Conservation (phyloP, 2,797 vertebrate genomes). For the Sebastes taczanowskii region DNA sequence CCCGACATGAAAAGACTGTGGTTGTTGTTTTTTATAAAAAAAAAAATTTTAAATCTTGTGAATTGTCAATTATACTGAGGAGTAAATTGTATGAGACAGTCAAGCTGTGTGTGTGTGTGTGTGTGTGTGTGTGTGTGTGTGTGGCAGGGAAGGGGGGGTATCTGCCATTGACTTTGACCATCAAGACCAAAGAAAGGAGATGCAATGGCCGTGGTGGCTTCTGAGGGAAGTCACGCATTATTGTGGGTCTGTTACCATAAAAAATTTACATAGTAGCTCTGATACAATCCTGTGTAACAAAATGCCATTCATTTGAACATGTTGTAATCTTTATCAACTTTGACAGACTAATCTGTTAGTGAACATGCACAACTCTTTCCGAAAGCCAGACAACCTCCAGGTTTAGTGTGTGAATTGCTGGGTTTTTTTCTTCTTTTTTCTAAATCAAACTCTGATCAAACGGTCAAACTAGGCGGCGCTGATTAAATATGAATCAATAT, state of each 20-base stretch:
- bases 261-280: background rate
- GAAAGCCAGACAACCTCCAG: background rate
- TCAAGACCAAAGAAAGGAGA: constrained; percentile 1
- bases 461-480: no score
- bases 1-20: background rate
- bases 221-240: background rate
- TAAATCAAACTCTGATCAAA: background rate
- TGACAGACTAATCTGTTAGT: background rate
- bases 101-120: background rate
- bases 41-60: background rate
- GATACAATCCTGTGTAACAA: background rate
- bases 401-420: background rate
- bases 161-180: constrained; percentile 52
- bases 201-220: background rate
- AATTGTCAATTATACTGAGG: background rate
- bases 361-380: background rate
- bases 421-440: background rate
- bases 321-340: background rate
- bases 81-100: background rate
- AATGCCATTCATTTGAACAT: background rate
- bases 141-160: no score
- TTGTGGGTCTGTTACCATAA: background rate
- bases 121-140: no score
- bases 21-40: background rate
- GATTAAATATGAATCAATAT: no score